Evolutionary conservation across 1,140 invertebrate genomes (phyloP).

Genomic region (Pinna nobilis): DNA sequence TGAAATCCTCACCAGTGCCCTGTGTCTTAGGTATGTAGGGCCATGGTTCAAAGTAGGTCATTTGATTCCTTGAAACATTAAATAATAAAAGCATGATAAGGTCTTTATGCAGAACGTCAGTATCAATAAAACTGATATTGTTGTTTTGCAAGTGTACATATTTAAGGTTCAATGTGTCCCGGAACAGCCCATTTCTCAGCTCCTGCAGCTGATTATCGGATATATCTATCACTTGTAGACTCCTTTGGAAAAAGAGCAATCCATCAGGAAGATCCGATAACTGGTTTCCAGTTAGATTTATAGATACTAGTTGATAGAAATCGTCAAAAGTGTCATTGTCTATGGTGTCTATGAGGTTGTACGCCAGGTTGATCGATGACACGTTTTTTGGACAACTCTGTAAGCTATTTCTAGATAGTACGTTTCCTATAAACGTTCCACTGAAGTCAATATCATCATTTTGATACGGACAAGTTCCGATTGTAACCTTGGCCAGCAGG

Average conservation of each 20-base stretch:
- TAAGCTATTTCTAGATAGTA: background rate
- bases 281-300: constrained; percentile 18
- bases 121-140: constrained; percentile 25
- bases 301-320: constrained; percentile 14
- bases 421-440: background rate
- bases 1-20: background rate
- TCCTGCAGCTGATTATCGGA: constrained; percentile 12
- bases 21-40: constrained; percentile 36
- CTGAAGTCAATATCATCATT: background rate
- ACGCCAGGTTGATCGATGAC: background rate
- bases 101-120: constrained; percentile 31
- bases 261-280: constrained; percentile 3
- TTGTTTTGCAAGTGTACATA: constrained; percentile 9
- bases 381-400: constrained; percentile 4
- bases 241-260: constrained; percentile 16
- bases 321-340: constrained; percentile 17
- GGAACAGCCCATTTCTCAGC: constrained; percentile 16
- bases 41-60: constrained; percentile 40
- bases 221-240: background rate
- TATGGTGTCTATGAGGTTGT: background rate
- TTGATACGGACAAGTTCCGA: too few relatives aligned
- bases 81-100: constrained; percentile 1
- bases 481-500: too few relatives aligned
- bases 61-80: constrained; percentile 26
- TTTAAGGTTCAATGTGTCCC: background rate